Conservation (phyloP, 2,888 invertebrate genomes). For the Yponomeuta evonymella region DNA sequence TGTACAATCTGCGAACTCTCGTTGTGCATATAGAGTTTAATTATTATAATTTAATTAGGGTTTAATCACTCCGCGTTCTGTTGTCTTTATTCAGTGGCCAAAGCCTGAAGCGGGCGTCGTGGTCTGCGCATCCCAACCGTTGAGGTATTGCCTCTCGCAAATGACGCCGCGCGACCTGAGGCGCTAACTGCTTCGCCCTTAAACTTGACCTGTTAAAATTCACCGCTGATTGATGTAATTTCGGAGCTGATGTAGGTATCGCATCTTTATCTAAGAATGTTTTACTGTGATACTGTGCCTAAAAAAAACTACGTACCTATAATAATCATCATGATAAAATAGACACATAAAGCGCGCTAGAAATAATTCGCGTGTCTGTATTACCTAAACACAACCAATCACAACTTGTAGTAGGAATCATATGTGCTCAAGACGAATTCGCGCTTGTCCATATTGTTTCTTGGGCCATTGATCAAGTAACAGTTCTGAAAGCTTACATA, state of each 20-base stretch:
- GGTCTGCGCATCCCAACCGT: constrained; percentile 10
- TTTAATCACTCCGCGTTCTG: background rate
- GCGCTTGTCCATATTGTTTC: background rate
- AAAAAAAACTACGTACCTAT: too few species aligned
- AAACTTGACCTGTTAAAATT: constrained; percentile 10
- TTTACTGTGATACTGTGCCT: background rate
- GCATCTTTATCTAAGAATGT: background rate
- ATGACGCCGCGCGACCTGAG: background rate
- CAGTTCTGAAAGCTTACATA: background rate
- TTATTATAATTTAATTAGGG: too few species aligned
- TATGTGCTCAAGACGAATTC: background rate
- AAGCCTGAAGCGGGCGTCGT: background rate
- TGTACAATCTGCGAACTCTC: too few species aligned
- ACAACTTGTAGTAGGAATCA: too few species aligned
- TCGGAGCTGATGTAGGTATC: background rate
- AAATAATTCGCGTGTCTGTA: too few species aligned
- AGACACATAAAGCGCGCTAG: too few species aligned
- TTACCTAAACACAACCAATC: too few species aligned
- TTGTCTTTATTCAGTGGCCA: background rate
- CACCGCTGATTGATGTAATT: constrained; percentile 9
- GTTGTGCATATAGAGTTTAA: too few species aligned
- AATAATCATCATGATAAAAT: too few species aligned
- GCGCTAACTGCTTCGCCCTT: constrained; percentile 1
- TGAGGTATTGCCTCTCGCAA: constrained; percentile 9
- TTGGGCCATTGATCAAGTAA: background rate